Evolutionary conservation across 2,113 vertebrate genomes (phyloP), one percentile per base, ranked within the genome.

Genomic region (Cygnus atratus): DNA sequence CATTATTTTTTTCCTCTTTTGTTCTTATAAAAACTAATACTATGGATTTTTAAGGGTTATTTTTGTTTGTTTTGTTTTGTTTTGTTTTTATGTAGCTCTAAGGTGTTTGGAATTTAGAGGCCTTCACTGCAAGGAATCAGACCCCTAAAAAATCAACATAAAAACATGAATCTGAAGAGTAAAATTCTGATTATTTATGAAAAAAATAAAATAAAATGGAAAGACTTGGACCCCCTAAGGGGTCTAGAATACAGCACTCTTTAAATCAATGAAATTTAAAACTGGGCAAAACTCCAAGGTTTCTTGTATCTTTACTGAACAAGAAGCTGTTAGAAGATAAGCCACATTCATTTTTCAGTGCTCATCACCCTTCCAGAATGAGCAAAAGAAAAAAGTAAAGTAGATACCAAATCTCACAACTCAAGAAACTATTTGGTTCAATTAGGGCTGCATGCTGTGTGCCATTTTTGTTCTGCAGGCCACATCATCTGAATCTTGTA

Each of bases 401-500:
- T 48, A 31, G 31, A 78, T 19, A 76, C 4, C 21, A 73, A 68
- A 65, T 39, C 41, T 73, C 78, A 68, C 35, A 57, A 1, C 31
- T 57, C 20, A 65, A 37, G 43, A 31, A 33, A 20, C 15, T 4
- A 8, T 26, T n/a, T 66, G 29, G 17, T 35, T 83, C 54, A 54
- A 1, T 62, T 39, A 62, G 71, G 28, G 11, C 9, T 50, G 14
- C 12, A 59, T 0, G 0, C 13, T 28, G 13, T 43, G 13, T 5
- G 20, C 20, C 33, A 48, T 50, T 54, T 79, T 95, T 66, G 21
- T 86, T 71, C 55, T 54, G 4, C 57, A 80, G 48, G 21, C 18
- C 13, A 3, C 12, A 13, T 7, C 50, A 84, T 46, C 19, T 71
- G 43, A 62, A 26, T 26, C 28, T 83, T 88, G 70, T 1, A 2